A percentile compares a stretch with the other conserved stretches of the same genome.
Conservation (phyloP, 30 jellyfish, hydroid and myxozoan species). For the Chrysaora quinquecirrha region DNA sequence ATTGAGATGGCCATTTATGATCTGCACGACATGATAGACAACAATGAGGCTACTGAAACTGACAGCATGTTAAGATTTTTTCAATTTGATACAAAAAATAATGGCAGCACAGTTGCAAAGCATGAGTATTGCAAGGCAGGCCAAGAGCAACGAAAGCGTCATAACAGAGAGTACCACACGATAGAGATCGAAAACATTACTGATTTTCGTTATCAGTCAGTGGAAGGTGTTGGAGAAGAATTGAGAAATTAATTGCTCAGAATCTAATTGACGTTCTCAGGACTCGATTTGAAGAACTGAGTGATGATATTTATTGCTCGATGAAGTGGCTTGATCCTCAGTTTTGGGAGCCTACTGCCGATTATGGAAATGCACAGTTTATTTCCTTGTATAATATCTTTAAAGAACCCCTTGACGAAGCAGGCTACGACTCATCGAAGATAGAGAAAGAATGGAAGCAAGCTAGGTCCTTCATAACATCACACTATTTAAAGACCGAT, state of each 20-base stretch:
- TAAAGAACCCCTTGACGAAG: too few species aligned
- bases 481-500: neutral
- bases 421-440: neutral
- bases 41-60: too few species aligned
- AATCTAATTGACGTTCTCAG: neutral
- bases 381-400: too few species aligned
- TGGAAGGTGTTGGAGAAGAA: neutral
- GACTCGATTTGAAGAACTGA: neutral
- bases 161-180: neutral
- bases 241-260: neutral
- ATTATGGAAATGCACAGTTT: neutral
- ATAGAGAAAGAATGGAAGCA: conserved; percentile 10
- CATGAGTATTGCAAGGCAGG: too few species aligned
- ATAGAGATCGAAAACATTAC: neutral
- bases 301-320: neutral
- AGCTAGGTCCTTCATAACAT: conserved; percentile 4
- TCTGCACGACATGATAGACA: too few species aligned
- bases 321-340: conserved; percentile 29
- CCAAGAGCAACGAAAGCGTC: too few species aligned
- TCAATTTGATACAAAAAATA: too few species aligned
- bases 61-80: too few species aligned
- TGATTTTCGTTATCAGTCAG: neutral
- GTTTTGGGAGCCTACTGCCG: conserved; percentile 16
- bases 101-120: too few species aligned
- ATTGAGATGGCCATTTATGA: neutral